Evolutionary conservation across 2,888 invertebrate genomes (phyloP).

Genomic region (Yponomeuta plumbellus): DNA sequence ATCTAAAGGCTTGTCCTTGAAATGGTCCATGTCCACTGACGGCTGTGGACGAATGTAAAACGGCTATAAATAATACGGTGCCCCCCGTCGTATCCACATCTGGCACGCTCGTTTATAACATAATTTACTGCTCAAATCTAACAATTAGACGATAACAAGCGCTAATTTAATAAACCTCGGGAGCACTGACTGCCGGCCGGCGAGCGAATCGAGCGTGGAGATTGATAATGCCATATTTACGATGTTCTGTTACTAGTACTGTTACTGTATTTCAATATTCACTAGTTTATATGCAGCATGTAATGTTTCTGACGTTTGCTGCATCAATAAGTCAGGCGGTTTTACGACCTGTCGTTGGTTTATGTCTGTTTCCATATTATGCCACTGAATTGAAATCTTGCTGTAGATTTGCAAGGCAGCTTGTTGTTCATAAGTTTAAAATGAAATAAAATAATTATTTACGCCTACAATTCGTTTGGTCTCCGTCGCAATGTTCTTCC

Average conservation of each 20-base stretch:
- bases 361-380: not conserved
- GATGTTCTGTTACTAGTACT: conserved; percentile 26
- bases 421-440: no score
- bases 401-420: no score
- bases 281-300: not conserved
- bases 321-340: not conserved
- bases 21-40: no score
- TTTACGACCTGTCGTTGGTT: not conserved
- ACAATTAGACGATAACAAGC: conserved; percentile 61
- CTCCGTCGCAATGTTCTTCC: no score
- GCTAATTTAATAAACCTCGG: conserved; percentile 59
- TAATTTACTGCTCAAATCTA: conserved; percentile 62
- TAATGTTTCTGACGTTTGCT: not conserved
- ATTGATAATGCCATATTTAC: conserved; percentile 10
- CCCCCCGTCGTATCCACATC: conserved; percentile 20
- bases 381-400: no score
- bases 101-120: conserved; percentile 27
- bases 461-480: no score
- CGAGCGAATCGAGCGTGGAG: conserved; percentile 1
- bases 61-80: not conserved
- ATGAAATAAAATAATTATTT: no score
- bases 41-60: not conserved
- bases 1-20: no score
- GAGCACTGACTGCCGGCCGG: conserved; percentile 9
- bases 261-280: conserved; percentile 33